Evolutionary conservation across 1,140 invertebrate species (phyloP).

Genomic region (Copidosoma floridanum): DNA sequence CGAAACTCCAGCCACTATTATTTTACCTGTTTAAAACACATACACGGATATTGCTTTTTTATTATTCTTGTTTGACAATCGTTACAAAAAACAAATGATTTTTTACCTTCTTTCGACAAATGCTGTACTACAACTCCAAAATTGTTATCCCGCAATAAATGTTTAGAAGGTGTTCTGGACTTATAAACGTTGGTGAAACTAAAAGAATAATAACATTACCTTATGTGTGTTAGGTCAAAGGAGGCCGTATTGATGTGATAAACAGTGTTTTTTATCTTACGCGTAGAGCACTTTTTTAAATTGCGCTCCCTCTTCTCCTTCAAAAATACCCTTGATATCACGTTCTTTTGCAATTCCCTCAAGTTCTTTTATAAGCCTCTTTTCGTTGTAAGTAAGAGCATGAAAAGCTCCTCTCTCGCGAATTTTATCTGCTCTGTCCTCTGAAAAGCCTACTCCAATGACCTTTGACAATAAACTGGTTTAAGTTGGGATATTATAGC

Average conservation of each 20-base stretch:
- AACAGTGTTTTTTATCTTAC: too few relatives aligned
- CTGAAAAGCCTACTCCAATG: conserved; percentile 61
- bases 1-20: conserved; percentile 61
- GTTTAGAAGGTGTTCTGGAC: conserved; percentile 32
- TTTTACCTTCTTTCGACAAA: conserved; percentile 44
- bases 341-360: conserved; percentile 57
- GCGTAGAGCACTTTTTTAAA: conserved; percentile 58
- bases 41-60: conserved; percentile 1
- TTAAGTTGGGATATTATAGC: too few relatives aligned
- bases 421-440: conserved; percentile 58
- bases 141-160: conserved; percentile 44
- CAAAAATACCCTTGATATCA: conserved; percentile 62
- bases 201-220: conserved; percentile 25
- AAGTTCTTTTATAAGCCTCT: conserved; percentile 58
- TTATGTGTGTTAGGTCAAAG: too few relatives aligned
- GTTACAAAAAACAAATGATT: not conserved
- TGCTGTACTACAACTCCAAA: conserved; percentile 47
- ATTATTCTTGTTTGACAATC: conserved; percentile 4
- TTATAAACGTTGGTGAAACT: conserved; percentile 49
- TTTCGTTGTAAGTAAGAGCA: conserved; percentile 59
- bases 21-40: conserved; percentile 52
- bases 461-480: conserved; percentile 59
- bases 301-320: conserved; percentile 60
- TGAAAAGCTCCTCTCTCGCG: conserved; percentile 62
- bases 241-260: too few relatives aligned